Evolutionary conservation across 2,113 vertebrate genomes (phyloP).

Genomic region (Heterotis niloticus): DNA sequence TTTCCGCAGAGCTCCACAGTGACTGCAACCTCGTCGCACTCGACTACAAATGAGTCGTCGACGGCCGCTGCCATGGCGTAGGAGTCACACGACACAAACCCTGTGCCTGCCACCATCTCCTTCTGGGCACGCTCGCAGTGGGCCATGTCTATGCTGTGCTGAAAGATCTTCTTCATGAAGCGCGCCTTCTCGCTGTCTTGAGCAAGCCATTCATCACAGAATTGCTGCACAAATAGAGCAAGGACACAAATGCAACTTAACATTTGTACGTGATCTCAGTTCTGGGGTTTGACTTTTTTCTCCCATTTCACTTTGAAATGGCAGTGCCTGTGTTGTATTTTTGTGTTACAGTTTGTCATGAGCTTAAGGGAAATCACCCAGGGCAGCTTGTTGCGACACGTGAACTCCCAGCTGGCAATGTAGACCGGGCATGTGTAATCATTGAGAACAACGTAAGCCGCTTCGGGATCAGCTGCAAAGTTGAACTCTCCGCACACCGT

Average conservation of each 20-base stretch:
- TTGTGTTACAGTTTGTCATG: background rate
- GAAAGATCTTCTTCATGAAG: slow-evolving; percentile 65
- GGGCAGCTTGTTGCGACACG: slow-evolving; percentile 57
- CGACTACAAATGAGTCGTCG: slow-evolving; percentile 54
- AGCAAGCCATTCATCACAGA: slow-evolving; percentile 64
- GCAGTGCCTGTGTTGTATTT: background rate
- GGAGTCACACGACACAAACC: slow-evolving; percentile 68
- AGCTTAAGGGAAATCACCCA: slow-evolving; percentile 56
- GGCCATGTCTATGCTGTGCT: slow-evolving; percentile 42
- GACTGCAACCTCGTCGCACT: slow-evolving; percentile 47
- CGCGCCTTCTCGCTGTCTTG: slow-evolving; percentile 64
- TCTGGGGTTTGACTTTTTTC: background rate
- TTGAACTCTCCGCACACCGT: slow-evolving; percentile 68
- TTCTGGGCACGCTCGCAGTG: slow-evolving; percentile 36
- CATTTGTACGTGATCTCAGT: background rate
- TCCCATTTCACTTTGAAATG: no score
- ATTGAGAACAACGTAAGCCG: slow-evolving; percentile 68
- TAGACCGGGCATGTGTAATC: slow-evolving; percentile 64
- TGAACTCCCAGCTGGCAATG: slow-evolving; percentile 73
- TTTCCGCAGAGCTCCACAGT: slow-evolving; percentile 62
- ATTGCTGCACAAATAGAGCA: slow-evolving; percentile 52
- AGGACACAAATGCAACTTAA: background rate
- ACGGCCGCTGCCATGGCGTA: slow-evolving; percentile 72
- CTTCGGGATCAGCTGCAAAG: slow-evolving; percentile 70
- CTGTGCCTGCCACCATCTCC: slow-evolving; percentile 40